A percentile compares a stretch with the other conserved stretches of the same genome.
Evolutionary conservation across 2,797 vertebrate genomes (phyloP).

Genomic region (Gambelia wislizenii): DNA sequence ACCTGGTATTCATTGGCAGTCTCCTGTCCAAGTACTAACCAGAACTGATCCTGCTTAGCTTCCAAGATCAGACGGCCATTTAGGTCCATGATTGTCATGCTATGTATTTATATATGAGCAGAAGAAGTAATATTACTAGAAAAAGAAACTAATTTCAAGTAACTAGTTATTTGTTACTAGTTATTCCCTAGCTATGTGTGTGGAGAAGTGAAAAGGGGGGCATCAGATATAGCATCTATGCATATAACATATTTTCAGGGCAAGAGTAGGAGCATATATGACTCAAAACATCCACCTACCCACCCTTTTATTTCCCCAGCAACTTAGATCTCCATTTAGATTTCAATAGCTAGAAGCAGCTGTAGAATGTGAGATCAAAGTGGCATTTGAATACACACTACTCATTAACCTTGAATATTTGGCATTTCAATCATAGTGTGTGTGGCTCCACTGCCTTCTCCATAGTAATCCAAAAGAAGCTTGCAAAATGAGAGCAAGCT

Average conservation of each 20-base stretch:
- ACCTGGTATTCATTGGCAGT: no score
- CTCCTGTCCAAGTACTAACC: no score
- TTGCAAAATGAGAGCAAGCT: not conserved
- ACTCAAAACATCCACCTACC: no score
- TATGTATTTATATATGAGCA: not conserved
- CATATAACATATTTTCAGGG: no score
- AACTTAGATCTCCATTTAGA: not conserved
- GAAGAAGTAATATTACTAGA: not conserved
- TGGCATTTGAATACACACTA: not conserved
- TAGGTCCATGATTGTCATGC: no score
- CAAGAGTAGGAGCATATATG: no score
- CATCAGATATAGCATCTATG: no score
- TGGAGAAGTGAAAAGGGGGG: no score
- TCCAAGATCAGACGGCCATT: no score
- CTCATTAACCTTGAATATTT: not conserved
- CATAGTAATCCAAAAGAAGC: not conserved
- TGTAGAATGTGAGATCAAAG: no score
- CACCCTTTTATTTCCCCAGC: not conserved
- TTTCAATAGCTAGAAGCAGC: not conserved
- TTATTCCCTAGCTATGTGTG: no score
- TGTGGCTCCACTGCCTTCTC: not conserved
- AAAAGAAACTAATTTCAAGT: not conserved
- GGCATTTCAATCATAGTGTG: not conserved
- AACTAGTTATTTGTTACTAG: not conserved
- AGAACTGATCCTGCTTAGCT: no score